Evolutionary conservation across 2,113 vertebrate genomes (phyloP).

Genomic region (Vicugna pacos): DNA sequence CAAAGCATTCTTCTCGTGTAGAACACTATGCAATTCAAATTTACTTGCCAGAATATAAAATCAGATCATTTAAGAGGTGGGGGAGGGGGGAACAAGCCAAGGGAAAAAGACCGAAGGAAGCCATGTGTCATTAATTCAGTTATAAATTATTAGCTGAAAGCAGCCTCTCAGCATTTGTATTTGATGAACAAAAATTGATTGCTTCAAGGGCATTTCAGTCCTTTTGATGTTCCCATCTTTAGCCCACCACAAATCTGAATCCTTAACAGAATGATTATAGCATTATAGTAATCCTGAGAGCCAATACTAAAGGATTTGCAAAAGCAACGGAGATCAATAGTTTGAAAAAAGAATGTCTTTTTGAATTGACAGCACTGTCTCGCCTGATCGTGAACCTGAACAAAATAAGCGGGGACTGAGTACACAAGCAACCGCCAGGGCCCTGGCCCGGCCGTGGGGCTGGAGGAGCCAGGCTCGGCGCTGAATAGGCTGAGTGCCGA

Average conservation of each 20-base stretch:
- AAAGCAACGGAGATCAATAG: conserved; percentile 93
- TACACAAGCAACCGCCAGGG: conserved; percentile 78
- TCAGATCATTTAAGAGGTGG: conserved; percentile 83
- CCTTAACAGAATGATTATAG: conserved; percentile 93
- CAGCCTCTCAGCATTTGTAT: conserved; percentile 91
- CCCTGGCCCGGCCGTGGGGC: conserved; percentile 73
- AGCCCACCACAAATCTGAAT: conserved; percentile 91
- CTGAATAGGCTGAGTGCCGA: conserved; percentile 83
- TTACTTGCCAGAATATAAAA: conserved; percentile 87
- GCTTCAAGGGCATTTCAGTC: conserved; percentile 92
- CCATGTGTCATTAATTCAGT: conserved; percentile 91
- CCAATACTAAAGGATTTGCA: conserved; percentile 93
- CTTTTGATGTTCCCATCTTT: conserved; percentile 91
- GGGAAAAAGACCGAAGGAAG: conserved; percentile 82
- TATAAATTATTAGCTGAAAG: conserved; percentile 91
- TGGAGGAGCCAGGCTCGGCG: conserved; percentile 78
- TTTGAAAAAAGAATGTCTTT: conserved; percentile 91
- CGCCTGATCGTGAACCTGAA: conserved; percentile 89
- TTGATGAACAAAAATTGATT: conserved; percentile 92
- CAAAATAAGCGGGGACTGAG: conserved; percentile 87
- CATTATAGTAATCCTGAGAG: conserved; percentile 94
- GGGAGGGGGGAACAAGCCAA: conserved; percentile 73
- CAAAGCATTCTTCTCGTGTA: conserved; percentile 80
- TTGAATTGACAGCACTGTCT: conserved; percentile 89
- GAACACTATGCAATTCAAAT: conserved; percentile 83